Base-by-base conservation (phyloP, 2,888 invertebrate genomes). In the Cremastinae sp. region DNA sequence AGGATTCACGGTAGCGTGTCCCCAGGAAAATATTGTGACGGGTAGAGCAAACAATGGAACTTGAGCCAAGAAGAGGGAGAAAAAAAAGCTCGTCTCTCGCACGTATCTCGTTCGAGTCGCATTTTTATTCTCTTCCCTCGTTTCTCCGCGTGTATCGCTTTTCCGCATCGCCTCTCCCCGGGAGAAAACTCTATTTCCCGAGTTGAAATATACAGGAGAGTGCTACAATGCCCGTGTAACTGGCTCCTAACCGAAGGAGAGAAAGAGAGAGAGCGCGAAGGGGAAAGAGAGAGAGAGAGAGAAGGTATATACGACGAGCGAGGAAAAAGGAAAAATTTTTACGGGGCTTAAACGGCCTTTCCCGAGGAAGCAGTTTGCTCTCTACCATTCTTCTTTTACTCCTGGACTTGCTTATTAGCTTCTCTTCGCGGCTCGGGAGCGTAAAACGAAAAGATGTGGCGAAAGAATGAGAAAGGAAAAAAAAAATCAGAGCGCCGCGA, bases 311-410 rank as follows among this genome's bases (percentile, higher is more conserved):
- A n/a, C n/a, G n/a, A n/a, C n/a, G n/a, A 58, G 43, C 43, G 47
- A 61, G 62, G 68, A 56, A 54, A 58, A 64, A 70, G 28, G 36
- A 56, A 75, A 64, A 70, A 69, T 49, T 47, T 70, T 65, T 59
- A 75, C 74, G 59, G 58, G 10, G 64, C 59, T 69, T 58, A 70
- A 70, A 70, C 70, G 59, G 51, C 64, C 70, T 70, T 58, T 65
- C 74, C 58, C 28, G 64, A 36, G 36, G 45, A 59, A 59, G 61
- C 62, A 41, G 59, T 43, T 68, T 61, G 71, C 71, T 70, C 54
- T 56, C 51, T 65, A 47, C 20, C 18, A 38, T 47, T 62, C 28
- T 51, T 62, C 70, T 61, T 54, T 53, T 14, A 28, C 28, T 22
- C 45, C 45, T 34, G 47, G 56, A 54, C 62, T 36, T 47, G 12